Evolutionary conservation across 2,888 invertebrate species (phyloP).

Genomic region (Xylota sylvarum): DNA sequence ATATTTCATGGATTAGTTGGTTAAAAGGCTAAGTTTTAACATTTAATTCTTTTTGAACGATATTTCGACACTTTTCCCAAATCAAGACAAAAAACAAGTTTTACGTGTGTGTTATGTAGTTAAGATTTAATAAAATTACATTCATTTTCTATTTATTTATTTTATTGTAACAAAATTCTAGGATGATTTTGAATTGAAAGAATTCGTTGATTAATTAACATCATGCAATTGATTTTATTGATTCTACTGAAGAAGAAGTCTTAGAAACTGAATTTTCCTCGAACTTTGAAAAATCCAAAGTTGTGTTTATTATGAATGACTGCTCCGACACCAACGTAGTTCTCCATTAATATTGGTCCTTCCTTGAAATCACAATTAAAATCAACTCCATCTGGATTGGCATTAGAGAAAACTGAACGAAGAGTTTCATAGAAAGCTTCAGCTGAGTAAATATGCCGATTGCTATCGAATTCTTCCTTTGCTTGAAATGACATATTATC

Average conservation of each 20-base stretch:
- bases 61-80: no score
- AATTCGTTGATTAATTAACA: slow-evolving; percentile 58
- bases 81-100: no score
- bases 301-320: slow-evolving; percentile 93
- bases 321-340: slow-evolving; percentile 92
- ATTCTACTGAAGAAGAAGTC: slow-evolving; percentile 7
- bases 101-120: background rate
- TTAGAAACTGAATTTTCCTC: slow-evolving; percentile 94
- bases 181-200: slow-evolving; percentile 22
- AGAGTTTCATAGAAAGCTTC: slow-evolving; percentile 81
- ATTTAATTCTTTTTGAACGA: no score
- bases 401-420: slow-evolving; percentile 78
- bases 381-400: slow-evolving; percentile 69
- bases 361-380: slow-evolving; percentile 84
- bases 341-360: slow-evolving; percentile 91
- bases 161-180: slow-evolving; percentile 59
- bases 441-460: slow-evolving; percentile 78
- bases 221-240: background rate
- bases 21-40: no score
- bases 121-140: slow-evolving; percentile 49
- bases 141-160: slow-evolving; percentile 33
- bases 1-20: no score
- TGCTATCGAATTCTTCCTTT: slow-evolving; percentile 74
- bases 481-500: slow-evolving; percentile 65
- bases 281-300: slow-evolving; percentile 94